Conservation (phyloP, 1,140 invertebrate species). For the Drosophila pseudoananassae region DNA sequence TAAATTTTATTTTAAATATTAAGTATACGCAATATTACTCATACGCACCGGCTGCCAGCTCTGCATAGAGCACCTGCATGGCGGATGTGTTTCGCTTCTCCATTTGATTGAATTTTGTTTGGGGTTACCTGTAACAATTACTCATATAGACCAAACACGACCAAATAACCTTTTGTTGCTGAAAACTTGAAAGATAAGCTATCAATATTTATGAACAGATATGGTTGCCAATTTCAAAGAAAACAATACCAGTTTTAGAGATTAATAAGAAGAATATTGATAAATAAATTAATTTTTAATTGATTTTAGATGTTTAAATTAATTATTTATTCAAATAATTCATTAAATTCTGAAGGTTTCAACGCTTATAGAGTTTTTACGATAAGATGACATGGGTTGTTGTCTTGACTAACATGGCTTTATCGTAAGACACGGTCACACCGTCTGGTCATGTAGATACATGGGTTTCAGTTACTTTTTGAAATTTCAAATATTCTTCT, state of each 20-base stretch:
- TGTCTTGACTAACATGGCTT: not conserved
- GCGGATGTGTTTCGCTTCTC: slow-evolving; percentile 52
- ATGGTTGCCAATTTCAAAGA: slow-evolving; percentile 1
- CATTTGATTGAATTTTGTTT: slow-evolving; percentile 29
- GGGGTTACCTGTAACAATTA: slow-evolving; percentile 20
- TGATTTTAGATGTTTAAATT: no score
- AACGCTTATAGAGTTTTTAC: slow-evolving; percentile 1
- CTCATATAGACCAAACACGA: slow-evolving; percentile 3
- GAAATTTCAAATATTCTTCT: not conserved
- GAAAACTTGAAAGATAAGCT: slow-evolving; percentile 58
- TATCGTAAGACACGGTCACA: slow-evolving; percentile 1
- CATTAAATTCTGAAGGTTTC: no score
- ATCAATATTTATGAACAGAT: slow-evolving; percentile 26
- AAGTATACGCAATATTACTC: slow-evolving; percentile 21
- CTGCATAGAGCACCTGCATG: slow-evolving; percentile 64
- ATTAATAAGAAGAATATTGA: no score
- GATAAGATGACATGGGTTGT: not conserved
- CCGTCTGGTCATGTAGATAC: not conserved
- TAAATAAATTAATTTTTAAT: no score
- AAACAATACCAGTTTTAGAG: not conserved
- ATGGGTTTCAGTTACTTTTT: not conserved
- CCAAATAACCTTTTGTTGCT: not conserved
- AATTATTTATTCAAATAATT: no score
- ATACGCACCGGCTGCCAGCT: slow-evolving; percentile 65
- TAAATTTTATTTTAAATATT: not conserved